These are phyloP conservation scores for Clarias magur DNA, from an alignment of 2,113 vertebrate species.

Conservation along the genomic window DNA sequence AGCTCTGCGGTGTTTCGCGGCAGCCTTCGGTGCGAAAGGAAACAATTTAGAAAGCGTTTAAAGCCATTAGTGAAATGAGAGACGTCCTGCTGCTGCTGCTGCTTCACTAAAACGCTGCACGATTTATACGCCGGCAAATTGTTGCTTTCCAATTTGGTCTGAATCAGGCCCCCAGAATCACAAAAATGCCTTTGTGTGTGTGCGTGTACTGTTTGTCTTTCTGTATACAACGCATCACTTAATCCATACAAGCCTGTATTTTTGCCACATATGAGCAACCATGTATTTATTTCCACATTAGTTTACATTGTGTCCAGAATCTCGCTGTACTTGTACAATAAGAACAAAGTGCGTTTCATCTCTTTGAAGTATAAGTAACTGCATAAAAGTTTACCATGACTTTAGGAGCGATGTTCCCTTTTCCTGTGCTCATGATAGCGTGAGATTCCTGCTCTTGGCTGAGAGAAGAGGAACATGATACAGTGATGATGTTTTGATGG, in stretches of 20 bases:
- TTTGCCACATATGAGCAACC: not conserved
- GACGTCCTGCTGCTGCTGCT: not conserved
- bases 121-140: not conserved
- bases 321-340: not conserved
- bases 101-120: not conserved
- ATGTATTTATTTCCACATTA: not conserved
- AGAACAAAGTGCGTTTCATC: not conserved
- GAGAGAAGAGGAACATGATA: not conserved
- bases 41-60: not conserved
- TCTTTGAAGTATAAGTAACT: not conserved
- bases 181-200: not conserved
- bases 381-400: not conserved
- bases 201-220: not conserved
- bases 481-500: too few relatives aligned
- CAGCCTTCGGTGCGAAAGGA: not conserved
- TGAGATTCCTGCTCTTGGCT: not conserved
- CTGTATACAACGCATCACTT: too few relatives aligned
- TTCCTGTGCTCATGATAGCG: not conserved
- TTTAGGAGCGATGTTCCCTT: not conserved
- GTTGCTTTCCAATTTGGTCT: not conserved
- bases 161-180: not conserved
- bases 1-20: not conserved
- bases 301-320: not conserved
- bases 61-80: conserved; percentile 7
- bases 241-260: too few relatives aligned